Evolutionary conservation across 2,113 vertebrate genomes (phyloP).

Genomic region (Axis porcinus): DNA sequence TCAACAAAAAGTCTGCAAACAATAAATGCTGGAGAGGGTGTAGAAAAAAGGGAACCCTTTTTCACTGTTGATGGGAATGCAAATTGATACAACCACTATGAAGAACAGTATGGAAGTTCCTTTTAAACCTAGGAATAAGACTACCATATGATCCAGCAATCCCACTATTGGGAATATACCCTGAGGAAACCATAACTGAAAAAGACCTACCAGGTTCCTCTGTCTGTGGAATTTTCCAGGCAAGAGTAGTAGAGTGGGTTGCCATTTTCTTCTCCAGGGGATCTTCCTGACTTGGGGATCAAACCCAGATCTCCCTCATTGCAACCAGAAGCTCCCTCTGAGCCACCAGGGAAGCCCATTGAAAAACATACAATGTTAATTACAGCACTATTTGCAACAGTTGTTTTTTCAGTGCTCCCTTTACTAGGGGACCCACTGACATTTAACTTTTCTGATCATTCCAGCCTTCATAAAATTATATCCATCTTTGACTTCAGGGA

Average conservation of each 20-base stretch:
- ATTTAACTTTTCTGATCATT: neutral
- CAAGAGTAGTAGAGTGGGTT: neutral
- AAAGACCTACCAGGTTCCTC: neutral
- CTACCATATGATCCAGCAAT: neutral
- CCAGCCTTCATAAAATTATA: neutral
- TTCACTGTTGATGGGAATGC: neutral
- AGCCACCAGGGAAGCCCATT: neutral
- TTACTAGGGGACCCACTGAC: neutral
- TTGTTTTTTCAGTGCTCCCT: fast-evolving
- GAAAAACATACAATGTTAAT: neutral
- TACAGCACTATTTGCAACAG: neutral
- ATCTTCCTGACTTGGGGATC: neutral
- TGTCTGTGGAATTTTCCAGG: neutral
- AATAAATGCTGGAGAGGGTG: neutral
- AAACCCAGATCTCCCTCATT: neutral
- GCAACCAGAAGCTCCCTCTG: neutral
- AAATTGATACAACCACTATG: neutral
- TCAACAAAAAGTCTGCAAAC: neutral
- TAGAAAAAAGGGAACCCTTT: neutral
- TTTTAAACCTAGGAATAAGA: neutral
- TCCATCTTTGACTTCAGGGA: neutral
- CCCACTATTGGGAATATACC: neutral
- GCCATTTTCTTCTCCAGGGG: neutral
- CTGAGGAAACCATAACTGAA: neutral
- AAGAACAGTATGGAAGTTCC: neutral